Base-by-base conservation (phyloP, 2,113 vertebrate genomes). In the Alaudala cheleensis region DNA sequence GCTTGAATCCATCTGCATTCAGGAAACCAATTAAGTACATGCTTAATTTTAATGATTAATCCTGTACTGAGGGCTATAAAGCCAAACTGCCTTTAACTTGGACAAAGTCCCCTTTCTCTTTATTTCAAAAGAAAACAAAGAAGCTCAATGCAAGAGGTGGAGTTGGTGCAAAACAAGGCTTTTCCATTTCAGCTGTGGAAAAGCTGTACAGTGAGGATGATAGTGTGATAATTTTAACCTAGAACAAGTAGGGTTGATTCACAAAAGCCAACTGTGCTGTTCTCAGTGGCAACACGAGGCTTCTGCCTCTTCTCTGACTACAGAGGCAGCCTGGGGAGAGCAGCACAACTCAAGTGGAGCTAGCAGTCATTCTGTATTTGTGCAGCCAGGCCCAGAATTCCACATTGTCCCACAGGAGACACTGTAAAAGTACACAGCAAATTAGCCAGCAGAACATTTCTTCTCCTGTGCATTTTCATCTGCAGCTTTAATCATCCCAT, bases 21-120 rank as follows among this genome's bases (percentile, higher is more conserved):
- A 62, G 71, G 65, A 91, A 95, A 84, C 29, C 53, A 93, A 80
- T 94, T 92, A 96, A 95, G 69, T 44, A 89, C 70, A 79, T 70
- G 77, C 69, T 93, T 95, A 94, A 89, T 94, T 96, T 88, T 91
- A 93, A 92, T 94, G 88, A 92, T 77, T 33, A 42, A 90, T 89
- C 47, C 47, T 88, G 44, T 81, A 54, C 40, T 57, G 33, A 72
- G 62, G 42, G 10, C 42, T 85, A 12, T 83, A 83, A 90, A 92
- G 64, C 51, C 84, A 77, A 86, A 88, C 23, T 79, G 49, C 15
- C 47, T 33, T 67, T 91, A 62, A 86, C 33, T 66, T 39, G 18
- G 34, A 51, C 33, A 40, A 37, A 49, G 33, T 5, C 31, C 12
- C 13, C 34, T 66, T 86, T 80, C 39, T 58, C 73, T 66, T 82